Conservation (phyloP, 1,140 invertebrate species). For the Laodelphax striatellus region DNA sequence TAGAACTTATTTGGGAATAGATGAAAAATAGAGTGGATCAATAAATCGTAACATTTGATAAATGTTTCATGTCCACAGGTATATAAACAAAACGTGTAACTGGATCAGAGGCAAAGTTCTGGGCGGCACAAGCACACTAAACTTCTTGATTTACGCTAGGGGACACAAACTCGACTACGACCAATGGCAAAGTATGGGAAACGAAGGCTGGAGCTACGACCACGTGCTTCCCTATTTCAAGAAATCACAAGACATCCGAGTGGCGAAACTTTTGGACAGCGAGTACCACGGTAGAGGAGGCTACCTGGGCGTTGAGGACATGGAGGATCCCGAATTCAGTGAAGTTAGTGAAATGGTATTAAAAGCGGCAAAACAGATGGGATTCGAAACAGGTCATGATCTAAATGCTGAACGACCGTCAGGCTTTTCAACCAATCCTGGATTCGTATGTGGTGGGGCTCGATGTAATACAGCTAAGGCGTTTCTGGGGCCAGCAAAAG, state of each 20-base stretch:
- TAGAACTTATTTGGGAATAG: too few species aligned
- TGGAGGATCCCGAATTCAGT: slow-evolving; percentile 17
- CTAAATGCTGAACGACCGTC: slow-evolving; percentile 33
- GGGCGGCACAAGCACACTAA: slow-evolving; percentile 49
- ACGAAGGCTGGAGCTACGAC: slow-evolving; percentile 48
- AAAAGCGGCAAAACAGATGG: slow-evolving; percentile 45
- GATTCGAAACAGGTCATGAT: slow-evolving; percentile 38
- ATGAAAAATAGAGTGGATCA: too few species aligned
- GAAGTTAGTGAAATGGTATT: slow-evolving; percentile 22
- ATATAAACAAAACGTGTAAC: slow-evolving; percentile 59
- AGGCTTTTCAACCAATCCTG: slow-evolving; percentile 30
- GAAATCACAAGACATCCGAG: slow-evolving; percentile 37
- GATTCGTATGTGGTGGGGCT: slow-evolving; percentile 23
- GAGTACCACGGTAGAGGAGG: slow-evolving; percentile 42
- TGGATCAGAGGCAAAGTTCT: slow-evolving; percentile 45
- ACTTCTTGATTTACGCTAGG: slow-evolving; percentile 49
- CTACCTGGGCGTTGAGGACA: slow-evolving; percentile 44
- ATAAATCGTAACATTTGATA: too few species aligned
- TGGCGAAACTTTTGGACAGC: background rate
- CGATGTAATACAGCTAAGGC: slow-evolving; percentile 32
- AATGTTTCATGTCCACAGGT: background rate
- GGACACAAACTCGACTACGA: slow-evolving; percentile 57
- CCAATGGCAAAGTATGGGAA: slow-evolving; percentile 49
- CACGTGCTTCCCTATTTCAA: slow-evolving; percentile 44
- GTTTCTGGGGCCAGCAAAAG: slow-evolving; percentile 51